Conservation (phyloP, 2,113 vertebrate genomes). For the Megaceryle maxima region DNA sequence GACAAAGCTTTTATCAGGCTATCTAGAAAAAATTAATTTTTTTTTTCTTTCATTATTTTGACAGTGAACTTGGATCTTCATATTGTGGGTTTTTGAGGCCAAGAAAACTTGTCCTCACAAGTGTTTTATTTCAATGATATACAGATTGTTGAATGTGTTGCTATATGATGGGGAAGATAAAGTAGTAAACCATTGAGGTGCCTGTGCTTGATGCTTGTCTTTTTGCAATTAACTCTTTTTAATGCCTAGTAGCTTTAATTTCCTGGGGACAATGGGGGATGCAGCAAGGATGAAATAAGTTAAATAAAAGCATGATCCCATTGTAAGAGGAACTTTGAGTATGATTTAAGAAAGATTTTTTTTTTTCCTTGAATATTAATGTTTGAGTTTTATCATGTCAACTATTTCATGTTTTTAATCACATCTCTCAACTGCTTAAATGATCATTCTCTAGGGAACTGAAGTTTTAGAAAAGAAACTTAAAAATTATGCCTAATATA, state of each 20-base stretch:
- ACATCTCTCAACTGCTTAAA: background rate
- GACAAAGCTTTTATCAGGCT: background rate
- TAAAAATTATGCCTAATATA: slow-evolving; percentile 29
- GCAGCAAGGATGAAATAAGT: background rate
- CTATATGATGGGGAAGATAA: background rate
- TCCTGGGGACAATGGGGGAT: background rate
- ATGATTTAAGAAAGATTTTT: background rate
- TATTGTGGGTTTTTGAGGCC: background rate
- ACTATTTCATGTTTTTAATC: slow-evolving; percentile 27
- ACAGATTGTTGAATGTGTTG: background rate
- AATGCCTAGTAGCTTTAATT: background rate
- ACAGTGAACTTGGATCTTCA: background rate
- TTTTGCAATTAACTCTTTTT: background rate
- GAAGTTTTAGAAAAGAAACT: slow-evolving; percentile 52
- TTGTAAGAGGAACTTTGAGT: background rate
- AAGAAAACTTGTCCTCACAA: background rate
- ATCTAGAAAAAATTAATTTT: background rate
- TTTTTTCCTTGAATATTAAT: background rate
- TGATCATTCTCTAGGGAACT: background rate
- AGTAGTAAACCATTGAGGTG: background rate
- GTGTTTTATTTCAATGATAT: background rate
- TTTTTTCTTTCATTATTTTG: background rate
- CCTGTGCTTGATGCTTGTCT: background rate
- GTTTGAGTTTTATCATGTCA: background rate
- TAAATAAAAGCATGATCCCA: background rate